phyloP scores from a whole-genome alignment of 2,888 invertebrate species.

The Papilio elwesi region DNA sequence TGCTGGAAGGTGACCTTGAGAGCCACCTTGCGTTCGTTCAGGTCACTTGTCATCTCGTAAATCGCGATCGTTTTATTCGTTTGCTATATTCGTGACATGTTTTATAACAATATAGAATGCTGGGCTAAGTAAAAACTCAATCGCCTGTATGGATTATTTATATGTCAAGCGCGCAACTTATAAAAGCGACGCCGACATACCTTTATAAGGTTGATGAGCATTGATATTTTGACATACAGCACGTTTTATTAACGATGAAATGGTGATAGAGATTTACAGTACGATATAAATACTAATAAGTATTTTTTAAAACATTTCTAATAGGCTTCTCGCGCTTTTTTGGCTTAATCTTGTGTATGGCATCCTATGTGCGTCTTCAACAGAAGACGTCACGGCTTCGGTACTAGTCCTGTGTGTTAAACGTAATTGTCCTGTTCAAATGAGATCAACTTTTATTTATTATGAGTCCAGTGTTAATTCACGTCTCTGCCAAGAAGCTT shows the following conservation, averaged over 20 bases:
- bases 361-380: too few relatives aligned
- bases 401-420: too few relatives aligned
- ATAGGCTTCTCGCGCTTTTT: too few relatives aligned
- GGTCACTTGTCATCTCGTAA: constrained; percentile 34
- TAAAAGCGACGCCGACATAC: background rate
- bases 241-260: background rate
- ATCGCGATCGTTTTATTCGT: constrained; percentile 37
- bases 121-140: constrained; percentile 29
- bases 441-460: too few relatives aligned
- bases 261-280: background rate
- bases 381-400: too few relatives aligned
- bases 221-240: constrained; percentile 6
- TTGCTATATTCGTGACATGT: constrained; percentile 37
- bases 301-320: too few relatives aligned
- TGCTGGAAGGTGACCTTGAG: constrained; percentile 30
- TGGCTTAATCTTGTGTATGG: too few relatives aligned
- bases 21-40: constrained; percentile 36
- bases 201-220: background rate
- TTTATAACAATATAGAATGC: constrained; percentile 34
- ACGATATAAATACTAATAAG: too few relatives aligned
- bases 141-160: constrained; percentile 14
- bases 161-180: background rate
- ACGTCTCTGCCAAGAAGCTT: too few relatives aligned
- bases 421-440: too few relatives aligned
- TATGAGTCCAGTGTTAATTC: too few relatives aligned